phyloP scores from a whole-genome alignment of 2,797 vertebrate genomes.

The Pristis pectinata region DNA sequence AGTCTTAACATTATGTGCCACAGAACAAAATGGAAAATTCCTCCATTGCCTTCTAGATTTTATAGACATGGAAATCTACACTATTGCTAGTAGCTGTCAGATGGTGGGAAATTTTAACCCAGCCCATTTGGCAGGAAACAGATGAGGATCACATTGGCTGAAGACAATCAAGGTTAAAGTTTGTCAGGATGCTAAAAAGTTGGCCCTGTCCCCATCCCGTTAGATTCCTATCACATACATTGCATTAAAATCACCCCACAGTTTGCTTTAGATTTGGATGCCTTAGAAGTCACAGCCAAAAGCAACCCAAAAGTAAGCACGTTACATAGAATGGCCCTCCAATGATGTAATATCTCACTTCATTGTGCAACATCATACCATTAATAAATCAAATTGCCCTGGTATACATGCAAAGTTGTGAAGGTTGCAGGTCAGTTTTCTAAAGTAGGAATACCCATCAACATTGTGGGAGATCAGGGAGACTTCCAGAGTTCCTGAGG shows the following conservation, averaged over 20 bases:
- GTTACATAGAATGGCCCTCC: too few relatives aligned
- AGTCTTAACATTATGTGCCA: not conserved
- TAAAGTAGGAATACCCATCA: too few relatives aligned
- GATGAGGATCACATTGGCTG: not conserved
- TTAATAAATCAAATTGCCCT: not conserved
- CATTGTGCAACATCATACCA: not conserved
- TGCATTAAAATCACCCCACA: not conserved
- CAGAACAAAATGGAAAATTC: not conserved
- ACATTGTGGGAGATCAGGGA: too few relatives aligned
- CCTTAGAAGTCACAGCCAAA: not conserved
- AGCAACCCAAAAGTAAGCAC: too few relatives aligned
- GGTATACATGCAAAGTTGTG: too few relatives aligned
- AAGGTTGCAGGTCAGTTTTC: too few relatives aligned
- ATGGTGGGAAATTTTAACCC: not conserved
- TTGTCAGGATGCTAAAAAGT: not conserved
- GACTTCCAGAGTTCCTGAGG: too few relatives aligned
- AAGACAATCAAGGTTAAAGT: not conserved
- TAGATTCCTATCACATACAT: not conserved
- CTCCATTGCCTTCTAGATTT: not conserved
- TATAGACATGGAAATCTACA: not conserved
- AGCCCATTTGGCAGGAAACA: not conserved
- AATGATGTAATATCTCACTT: too few relatives aligned
- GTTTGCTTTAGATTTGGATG: not conserved
- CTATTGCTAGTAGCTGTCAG: not conserved
- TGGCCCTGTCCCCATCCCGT: not conserved